phyloP scores from a whole-genome alignment of 2,888 invertebrate genomes.

The Chrysodeixis includens region DNA sequence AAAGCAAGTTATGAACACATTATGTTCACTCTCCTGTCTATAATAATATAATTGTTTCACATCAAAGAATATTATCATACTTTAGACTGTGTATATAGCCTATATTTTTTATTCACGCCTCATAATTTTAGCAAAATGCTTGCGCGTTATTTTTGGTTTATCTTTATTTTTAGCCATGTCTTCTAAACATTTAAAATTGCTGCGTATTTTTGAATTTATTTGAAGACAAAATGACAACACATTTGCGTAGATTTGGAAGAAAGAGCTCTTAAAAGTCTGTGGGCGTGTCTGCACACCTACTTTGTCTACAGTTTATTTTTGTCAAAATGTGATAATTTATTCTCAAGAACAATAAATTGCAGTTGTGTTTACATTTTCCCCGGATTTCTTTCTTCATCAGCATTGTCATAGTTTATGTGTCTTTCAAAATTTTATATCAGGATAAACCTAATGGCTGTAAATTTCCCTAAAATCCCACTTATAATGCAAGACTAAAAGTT shows the following conservation, averaged over 20 bases:
- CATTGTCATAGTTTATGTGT: too few species aligned
- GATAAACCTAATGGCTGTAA: neutral
- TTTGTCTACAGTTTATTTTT: neutral
- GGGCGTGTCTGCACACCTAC: constrained; percentile 16
- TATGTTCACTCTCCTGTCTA: neutral
- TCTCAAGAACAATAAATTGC: neutral
- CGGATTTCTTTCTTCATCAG: too few species aligned
- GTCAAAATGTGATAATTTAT: neutral
- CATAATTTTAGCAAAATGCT: constrained; percentile 28
- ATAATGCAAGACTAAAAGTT: constrained; percentile 8
- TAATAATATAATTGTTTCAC: constrained; percentile 18
- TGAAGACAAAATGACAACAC: constrained; percentile 15
- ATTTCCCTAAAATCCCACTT: neutral
- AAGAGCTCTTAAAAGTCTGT: neutral
- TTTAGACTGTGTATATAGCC: neutral
- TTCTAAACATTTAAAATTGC: constrained; percentile 24
- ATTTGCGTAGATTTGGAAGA: constrained; percentile 9
- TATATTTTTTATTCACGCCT: constrained; percentile 24
- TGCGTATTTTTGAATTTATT: constrained; percentile 25
- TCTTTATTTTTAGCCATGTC: constrained; percentile 19
- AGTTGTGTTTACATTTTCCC: too few species aligned
- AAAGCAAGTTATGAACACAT: neutral
- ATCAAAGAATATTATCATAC: constrained; percentile 25
- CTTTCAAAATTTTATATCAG: too few species aligned
- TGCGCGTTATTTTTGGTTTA: constrained; percentile 16